These are phyloP conservation scores for Pseudachorutes palmiensis DNA, from an alignment of 1,140 invertebrate species.

Conservation along the genomic window DNA sequence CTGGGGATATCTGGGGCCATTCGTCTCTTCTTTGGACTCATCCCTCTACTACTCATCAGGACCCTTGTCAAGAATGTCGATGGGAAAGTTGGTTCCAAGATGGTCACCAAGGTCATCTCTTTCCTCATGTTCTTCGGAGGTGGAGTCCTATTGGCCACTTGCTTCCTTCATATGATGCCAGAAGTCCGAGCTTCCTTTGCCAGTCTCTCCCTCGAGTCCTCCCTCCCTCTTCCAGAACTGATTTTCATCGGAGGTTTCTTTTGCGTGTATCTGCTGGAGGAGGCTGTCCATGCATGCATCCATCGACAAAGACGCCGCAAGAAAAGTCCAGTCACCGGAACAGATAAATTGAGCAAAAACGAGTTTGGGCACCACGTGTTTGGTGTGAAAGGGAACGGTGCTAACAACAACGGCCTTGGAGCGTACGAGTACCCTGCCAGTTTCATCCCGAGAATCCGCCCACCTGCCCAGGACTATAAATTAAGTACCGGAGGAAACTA, in stretches of 20 bases:
- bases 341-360: not conserved
- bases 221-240: slow-evolving; percentile 48
- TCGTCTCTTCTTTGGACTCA: slow-evolving; percentile 40
- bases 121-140: slow-evolving; percentile 49
- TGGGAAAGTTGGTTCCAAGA: slow-evolving; percentile 23
- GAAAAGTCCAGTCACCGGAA: slow-evolving; percentile 7
- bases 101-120: slow-evolving; percentile 39
- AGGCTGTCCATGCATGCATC: slow-evolving; percentile 44
- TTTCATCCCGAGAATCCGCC: slow-evolving; percentile 1
- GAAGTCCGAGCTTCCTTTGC: slow-evolving; percentile 44
- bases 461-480: no score
- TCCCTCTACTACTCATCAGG: slow-evolving; percentile 39
- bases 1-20: slow-evolving; percentile 38
- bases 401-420: not conserved
- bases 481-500: no score
- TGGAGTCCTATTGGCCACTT: slow-evolving; percentile 52
- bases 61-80: slow-evolving; percentile 22
- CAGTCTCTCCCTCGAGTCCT: slow-evolving; percentile 14
- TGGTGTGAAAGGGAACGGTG: not conserved
- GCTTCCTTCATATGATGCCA: slow-evolving; percentile 51
- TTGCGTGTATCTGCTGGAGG: slow-evolving; percentile 51
- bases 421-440: no score
- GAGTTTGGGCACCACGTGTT: not conserved
- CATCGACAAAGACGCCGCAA: slow-evolving; percentile 18
- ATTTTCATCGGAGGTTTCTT: slow-evolving; percentile 52